phyloP scores from a whole-genome alignment of 2,113 vertebrate species.

The Procavia capensis region DNA sequence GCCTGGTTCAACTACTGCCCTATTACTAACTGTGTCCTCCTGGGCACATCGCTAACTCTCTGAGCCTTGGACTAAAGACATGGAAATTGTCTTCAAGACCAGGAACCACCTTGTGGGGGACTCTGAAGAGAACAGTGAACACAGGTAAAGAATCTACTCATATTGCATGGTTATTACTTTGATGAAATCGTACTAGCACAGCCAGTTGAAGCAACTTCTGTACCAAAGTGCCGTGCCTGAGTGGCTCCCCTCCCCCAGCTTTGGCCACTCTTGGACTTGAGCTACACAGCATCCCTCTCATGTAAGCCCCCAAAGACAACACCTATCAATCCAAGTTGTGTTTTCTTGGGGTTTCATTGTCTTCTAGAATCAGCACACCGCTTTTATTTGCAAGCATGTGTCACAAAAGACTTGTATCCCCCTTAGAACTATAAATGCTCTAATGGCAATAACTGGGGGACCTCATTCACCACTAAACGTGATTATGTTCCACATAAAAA shows the following conservation, averaged over 20 bases:
- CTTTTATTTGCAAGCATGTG: slow-evolving; percentile 78
- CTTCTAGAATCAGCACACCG: slow-evolving; percentile 69
- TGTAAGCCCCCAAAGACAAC: background rate
- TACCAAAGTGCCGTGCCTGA: background rate
- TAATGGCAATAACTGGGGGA: slow-evolving; percentile 87
- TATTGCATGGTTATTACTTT: background rate
- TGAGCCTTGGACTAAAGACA: background rate
- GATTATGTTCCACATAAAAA: slow-evolving; percentile 91
- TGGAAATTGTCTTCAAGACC: background rate
- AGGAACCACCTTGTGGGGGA: background rate
- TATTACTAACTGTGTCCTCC: background rate
- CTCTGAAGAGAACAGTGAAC: background rate
- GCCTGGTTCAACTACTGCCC: background rate
- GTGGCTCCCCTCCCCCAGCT: background rate
- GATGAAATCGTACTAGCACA: background rate
- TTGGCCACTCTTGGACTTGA: background rate
- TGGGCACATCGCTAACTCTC: background rate
- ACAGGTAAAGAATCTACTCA: background rate
- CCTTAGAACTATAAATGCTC: slow-evolving; percentile 87
- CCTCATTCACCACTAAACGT: slow-evolving; percentile 88
- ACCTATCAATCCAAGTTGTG: background rate
- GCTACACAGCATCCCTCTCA: background rate
- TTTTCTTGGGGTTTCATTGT: slow-evolving; percentile 49
- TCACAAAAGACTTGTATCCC: slow-evolving; percentile 82
- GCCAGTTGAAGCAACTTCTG: background rate